Evolutionary conservation across 1,140 invertebrate species (phyloP), one percentile per base, ranked within the genome.

Genomic region (Lasioglossum albipes): DNA sequence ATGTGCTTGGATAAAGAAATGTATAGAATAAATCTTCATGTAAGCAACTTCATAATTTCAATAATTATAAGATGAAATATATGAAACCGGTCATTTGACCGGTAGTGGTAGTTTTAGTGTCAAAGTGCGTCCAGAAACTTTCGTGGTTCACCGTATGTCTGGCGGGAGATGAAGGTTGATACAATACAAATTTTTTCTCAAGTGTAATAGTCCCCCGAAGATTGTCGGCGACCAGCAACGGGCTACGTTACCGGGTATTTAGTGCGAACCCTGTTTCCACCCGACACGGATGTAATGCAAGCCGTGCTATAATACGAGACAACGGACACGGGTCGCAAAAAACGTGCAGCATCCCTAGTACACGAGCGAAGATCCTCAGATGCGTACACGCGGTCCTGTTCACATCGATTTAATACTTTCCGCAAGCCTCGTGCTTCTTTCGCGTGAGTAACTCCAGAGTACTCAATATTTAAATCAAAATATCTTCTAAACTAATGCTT

Each of bases 251-350:
- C 18, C n/a, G 57, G 57, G n/a, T 59, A 36, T 36, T 36, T 36
- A 59, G 57, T 59, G 57, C 7, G 57, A 59, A n/a, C n/a, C 57
- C 57, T n/a, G n/a, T 7, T 7, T n/a, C n/a, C n/a, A 91, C 82
- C 82, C 84, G 87, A 92, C 89, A 92, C 89, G 90, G 91, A 92
- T 91, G 90, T 92, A 92, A 92, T 83, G 91, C 90, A 91, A 92
- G 88, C 89, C 89, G 83, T 74, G 89, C 81, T 89, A 91, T 92
- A 91, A 92, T 91, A 91, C 88, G 84, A 81, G 85, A 85, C 79
- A 82, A 80, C 45, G 75, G 81, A 71, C 83, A 83, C 67, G 76
- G 79, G 79, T 79, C 83, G 83, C 78, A 88, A 92, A 90, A 88
- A 89, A 59, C 86, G 45, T 62, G 42, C 85, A 89, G 85, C 86